Evolutionary conservation across 2,113 vertebrate species (phyloP), one percentile per base, ranked within the genome.

Genomic region (Ceratotherium simum): DNA sequence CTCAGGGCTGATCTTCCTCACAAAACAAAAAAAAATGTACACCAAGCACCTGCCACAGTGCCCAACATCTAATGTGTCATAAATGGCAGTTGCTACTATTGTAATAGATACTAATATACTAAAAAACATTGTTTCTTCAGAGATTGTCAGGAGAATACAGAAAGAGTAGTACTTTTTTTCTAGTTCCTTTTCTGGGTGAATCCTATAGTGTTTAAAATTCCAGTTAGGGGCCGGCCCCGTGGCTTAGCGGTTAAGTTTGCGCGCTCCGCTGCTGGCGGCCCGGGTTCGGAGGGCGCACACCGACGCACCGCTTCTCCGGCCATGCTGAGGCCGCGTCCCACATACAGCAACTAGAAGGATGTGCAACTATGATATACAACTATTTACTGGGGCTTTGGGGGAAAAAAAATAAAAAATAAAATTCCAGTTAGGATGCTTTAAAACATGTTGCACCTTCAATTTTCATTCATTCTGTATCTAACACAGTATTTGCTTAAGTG

Each of bases 181-280:
- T 33, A 27, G 14, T 79, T 93, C 33, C 36, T 96, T 96, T 97
- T 80, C 54, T 95, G 25, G 33, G 31, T 64, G 69, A 81, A 80
- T 95, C 60, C 27, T 84, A 3, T 17, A 84, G 12, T 89, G 21
- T 90, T 93, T 95, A 96, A 79, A 95, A 80, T 83, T 94, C 84
- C 20, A 58, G 21, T 72, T 94, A 46, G 73, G 33, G 39, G 39
- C 39, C 39, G 39, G 39, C 39, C 39, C 39, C 39, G 39, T 39
- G 39, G 39, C 39, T 39, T 39, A 39, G 39, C 39, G 39, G 39
- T 39, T 39, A 39, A 39, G 39, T 39, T 39, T 4, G 4, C 39
- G 39, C 3, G 39, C 39, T 39, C 39, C 42, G 42, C 42, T 42
- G 42, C 42, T 42, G 42, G 42, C 5, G 42, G 42, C 42, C 42